These are phyloP conservation scores for Armadillidium nasatum DNA, from an alignment of 1,140 invertebrate genomes.

Conservation along the genomic window DNA sequence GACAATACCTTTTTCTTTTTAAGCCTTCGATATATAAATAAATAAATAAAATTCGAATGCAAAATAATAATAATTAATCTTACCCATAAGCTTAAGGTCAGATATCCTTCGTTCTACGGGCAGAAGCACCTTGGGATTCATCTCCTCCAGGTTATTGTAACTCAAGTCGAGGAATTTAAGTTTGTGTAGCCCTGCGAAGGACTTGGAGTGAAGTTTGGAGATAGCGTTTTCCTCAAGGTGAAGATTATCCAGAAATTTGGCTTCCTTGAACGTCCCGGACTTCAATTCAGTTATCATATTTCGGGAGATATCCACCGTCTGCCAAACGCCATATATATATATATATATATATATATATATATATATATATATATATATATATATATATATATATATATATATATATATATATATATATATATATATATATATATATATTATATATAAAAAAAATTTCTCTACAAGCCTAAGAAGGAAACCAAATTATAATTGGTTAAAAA, in stretches of 20 bases:
- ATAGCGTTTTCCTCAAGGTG: slow-evolving; percentile 33
- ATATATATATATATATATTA: too few relatives aligned
- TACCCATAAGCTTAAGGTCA: slow-evolving; percentile 28
- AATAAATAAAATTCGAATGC: not conserved
- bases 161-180: slow-evolving; percentile 66
- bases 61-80: not conserved
- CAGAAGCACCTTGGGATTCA: slow-evolving; percentile 29
- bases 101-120: slow-evolving; percentile 33
- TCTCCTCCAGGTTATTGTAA: slow-evolving; percentile 66
- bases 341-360: slow-evolving; percentile 5
- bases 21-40: not conserved
- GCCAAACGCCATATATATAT: slow-evolving; percentile 48
- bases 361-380: not conserved
- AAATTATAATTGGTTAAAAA: too few relatives aligned
- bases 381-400: too few relatives aligned
- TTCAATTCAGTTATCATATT: slow-evolving; percentile 80
- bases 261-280: slow-evolving; percentile 64
- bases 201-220: slow-evolving; percentile 21
- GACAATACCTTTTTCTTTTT: too few relatives aligned
- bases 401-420: too few relatives aligned
- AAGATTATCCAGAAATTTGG: slow-evolving; percentile 45
- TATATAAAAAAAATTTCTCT: too few relatives aligned
- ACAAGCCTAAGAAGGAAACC: too few relatives aligned
- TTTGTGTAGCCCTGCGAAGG: slow-evolving; percentile 29
- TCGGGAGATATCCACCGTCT: slow-evolving; percentile 70